These are phyloP conservation scores for Antitype chi DNA, from an alignment of 2,888 invertebrate genomes.

Conservation along the genomic window DNA sequence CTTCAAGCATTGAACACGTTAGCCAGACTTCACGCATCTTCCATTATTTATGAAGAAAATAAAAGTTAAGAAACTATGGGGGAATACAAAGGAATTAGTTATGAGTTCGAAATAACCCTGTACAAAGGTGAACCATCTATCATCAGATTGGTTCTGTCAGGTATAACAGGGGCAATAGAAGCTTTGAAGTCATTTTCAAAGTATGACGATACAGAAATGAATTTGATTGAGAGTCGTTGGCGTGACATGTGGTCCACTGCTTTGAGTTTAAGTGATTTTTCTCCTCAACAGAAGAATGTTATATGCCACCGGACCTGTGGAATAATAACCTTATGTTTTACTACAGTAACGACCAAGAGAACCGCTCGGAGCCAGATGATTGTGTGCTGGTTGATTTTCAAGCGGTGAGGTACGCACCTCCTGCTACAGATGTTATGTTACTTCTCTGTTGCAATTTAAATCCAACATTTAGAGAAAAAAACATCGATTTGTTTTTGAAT, in stretches of 20 bases:
- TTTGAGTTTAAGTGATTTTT: constrained; percentile 74
- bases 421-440: constrained; percentile 91
- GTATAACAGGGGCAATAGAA: constrained; percentile 81
- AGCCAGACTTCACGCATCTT: constrained; percentile 88
- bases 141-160: constrained; percentile 80
- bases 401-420: constrained; percentile 92
- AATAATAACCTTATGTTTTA: constrained; percentile 92
- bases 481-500: constrained; percentile 87
- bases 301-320: constrained; percentile 92
- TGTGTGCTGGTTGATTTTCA: constrained; percentile 93
- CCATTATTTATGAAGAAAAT: constrained; percentile 88
- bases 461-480: constrained; percentile 84
- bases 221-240: constrained; percentile 78
- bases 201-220: constrained; percentile 71
- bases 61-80: constrained; percentile 75
- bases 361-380: constrained; percentile 81
- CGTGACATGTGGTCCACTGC: constrained; percentile 76
- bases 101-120: constrained; percentile 75
- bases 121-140: constrained; percentile 75
- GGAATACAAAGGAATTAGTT: constrained; percentile 73
- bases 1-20: constrained; percentile 84
- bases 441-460: constrained; percentile 90
- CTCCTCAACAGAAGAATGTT: constrained; percentile 85
- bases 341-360: constrained; percentile 72
- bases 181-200: constrained; percentile 80